Evolutionary conservation across 2,113 vertebrate genomes (phyloP).

Genomic region (Miniopterus natalensis): DNA sequence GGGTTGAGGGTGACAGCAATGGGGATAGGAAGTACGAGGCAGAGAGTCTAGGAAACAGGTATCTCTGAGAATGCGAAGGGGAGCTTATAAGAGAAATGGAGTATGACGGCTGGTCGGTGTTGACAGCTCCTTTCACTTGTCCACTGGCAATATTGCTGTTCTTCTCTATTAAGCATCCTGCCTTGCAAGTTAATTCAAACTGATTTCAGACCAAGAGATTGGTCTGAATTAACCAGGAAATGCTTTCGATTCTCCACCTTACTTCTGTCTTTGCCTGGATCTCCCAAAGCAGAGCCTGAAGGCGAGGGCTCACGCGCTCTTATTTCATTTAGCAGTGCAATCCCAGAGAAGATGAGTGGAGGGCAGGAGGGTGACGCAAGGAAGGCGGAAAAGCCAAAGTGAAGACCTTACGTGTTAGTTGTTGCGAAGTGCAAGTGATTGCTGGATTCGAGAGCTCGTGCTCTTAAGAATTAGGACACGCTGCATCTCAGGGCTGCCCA

Average conservation of each 20-base stretch:
- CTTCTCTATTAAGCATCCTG: not conserved
- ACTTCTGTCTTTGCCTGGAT: not conserved
- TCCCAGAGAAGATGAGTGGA: not conserved
- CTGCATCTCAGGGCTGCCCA: not conserved
- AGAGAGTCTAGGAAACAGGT: not conserved
- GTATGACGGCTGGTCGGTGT: not conserved
- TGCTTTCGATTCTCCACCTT: not conserved
- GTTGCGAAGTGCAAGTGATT: not conserved
- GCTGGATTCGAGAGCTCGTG: not conserved
- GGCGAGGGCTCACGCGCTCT: not conserved
- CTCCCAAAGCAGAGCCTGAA: constrained; percentile 21
- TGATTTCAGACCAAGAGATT: constrained; percentile 28
- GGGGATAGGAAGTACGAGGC: not conserved
- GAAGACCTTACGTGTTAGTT: not conserved
- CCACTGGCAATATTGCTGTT: not conserved
- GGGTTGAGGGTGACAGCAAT: not conserved
- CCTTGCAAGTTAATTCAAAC: constrained; percentile 12
- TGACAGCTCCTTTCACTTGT: not conserved
- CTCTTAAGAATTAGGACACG: not conserved
- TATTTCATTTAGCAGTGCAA: not conserved
- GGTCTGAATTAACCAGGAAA: constrained; percentile 7
- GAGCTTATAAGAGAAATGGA: not conserved
- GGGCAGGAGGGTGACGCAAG: not conserved
- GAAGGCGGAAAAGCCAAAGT: not conserved
- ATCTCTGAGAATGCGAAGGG: not conserved